These are phyloP conservation scores for Melinopterus prodromus DNA, from an alignment of 2,888 invertebrate genomes.

Conservation along the genomic window DNA sequence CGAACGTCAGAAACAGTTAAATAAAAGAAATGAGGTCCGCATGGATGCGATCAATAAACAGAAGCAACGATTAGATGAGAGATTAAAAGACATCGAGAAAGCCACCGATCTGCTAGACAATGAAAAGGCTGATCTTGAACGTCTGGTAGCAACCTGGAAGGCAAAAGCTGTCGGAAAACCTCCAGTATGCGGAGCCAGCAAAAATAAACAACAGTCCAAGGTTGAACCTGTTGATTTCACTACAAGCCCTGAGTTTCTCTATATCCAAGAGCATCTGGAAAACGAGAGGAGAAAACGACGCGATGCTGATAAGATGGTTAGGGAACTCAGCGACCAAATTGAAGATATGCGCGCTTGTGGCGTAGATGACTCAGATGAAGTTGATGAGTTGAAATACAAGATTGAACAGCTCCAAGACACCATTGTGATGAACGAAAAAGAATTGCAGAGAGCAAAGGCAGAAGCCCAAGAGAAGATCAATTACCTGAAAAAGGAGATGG, in stretches of 20 bases:
- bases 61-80: constrained; percentile 30
- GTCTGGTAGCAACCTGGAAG: constrained; percentile 25
- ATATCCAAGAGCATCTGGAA: constrained; percentile 47
- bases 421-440: constrained; percentile 19
- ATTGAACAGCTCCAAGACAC: constrained; percentile 9
- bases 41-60: constrained; percentile 27
- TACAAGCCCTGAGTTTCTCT: constrained; percentile 39
- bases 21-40: constrained; percentile 22
- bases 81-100: constrained; percentile 30
- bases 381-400: constrained; percentile 12
- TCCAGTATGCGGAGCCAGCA: neutral
- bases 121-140: constrained; percentile 29
- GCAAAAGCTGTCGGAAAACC: constrained; percentile 15
- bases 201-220: neutral
- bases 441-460: constrained; percentile 15
- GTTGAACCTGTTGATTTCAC: constrained; percentile 7
- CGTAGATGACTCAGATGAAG: constrained; percentile 22
- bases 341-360: constrained; percentile 31
- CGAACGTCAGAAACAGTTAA: constrained; percentile 31
- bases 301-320: constrained; percentile 30
- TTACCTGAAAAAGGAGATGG: constrained; percentile 16
- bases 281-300: constrained; percentile 35
- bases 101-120: constrained; percentile 29
- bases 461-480: constrained; percentile 11
- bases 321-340: constrained; percentile 31